phyloP scores from a whole-genome alignment of 37 sponge, comb jelly and placozoan species.

The Diacarnus erythraeanus region DNA sequence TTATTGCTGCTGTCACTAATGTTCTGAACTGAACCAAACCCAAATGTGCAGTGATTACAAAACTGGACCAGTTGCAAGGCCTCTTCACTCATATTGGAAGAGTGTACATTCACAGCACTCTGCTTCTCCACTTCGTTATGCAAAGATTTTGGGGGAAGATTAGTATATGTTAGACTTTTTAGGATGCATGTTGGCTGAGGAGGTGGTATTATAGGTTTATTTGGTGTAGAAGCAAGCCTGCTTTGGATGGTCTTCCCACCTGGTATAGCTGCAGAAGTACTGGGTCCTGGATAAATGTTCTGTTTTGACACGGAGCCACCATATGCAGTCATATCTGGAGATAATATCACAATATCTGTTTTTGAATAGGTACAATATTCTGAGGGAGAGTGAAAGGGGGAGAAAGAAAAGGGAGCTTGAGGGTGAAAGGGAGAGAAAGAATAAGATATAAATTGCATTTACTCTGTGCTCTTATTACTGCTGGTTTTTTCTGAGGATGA shows the following conservation, averaged over 20 bases:
- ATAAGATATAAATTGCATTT: no score
- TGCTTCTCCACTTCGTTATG: not conserved
- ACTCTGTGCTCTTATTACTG: not conserved
- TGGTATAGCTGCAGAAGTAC: not conserved
- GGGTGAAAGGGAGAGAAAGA: no score
- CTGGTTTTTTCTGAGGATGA: not conserved
- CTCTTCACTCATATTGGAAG: not conserved
- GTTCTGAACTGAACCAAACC: not conserved
- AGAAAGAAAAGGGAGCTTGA: no score
- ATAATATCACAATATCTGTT: not conserved
- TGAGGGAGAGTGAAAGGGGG: no score
- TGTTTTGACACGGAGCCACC: not conserved
- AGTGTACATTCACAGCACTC: not conserved
- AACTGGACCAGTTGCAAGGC: conserved; percentile 9
- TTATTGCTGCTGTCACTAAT: not conserved
- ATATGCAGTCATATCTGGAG: not conserved
- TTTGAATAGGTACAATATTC: no score
- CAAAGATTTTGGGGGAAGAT: not conserved
- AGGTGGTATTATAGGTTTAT: not conserved
- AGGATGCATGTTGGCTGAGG: not conserved
- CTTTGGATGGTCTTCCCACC: not conserved
- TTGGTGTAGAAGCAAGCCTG: not conserved
- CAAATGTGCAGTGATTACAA: conserved; percentile 4
- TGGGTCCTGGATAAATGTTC: not conserved
- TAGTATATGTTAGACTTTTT: no score